Base-by-base conservation (phyloP, 37 sponge, comb jelly and placozoan species). In the Ephydatia muelleri region DNA sequence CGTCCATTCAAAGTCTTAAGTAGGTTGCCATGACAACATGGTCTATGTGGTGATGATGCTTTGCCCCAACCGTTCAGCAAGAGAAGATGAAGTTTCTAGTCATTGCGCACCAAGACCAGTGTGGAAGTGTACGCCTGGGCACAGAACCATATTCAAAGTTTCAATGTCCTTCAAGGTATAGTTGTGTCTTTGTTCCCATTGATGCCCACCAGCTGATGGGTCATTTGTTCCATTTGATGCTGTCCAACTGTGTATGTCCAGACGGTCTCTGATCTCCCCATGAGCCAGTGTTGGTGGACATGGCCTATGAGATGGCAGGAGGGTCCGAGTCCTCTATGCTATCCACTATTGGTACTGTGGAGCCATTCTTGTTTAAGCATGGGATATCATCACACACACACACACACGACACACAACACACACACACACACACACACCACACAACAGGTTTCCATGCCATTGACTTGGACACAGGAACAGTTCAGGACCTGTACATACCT, bases 41-140 rank as follows among this genome's bases (percentile, higher is more conserved):
- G 29, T 73, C 3, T 37, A 9, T 6, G 6, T 43, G 43, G 43
- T 43, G 43, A 9, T 43, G 43, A 43, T 6, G 3, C 65, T 36
- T 84, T 1, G 13, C 0, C 79, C 78, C 38, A 34, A 26, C 64
- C 84, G 90, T 82, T 6, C 83, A 89, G 72, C 82, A 89, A 38
- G 92, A 92, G 2, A 77, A 78, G 47, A 84, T 92, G 85, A 83
- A 84, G 68, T 94, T 91, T 73, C 81, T 90, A 0, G 82, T 82
- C 49, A 91, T 94, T 74, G 95, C n/a, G 92, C 16, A 85, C 98
- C 31, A 96, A 93, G 71, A 86, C 88, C 33, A 83, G 88, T 9
- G 76, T 98, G 4, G 99, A 98, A 71, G 93, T 98, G 31, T 98
- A 91, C 39, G 99, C 99, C 26, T 98, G 99, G 99, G 99, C 99